Evolutionary conservation across 2,888 invertebrate genomes (phyloP), one percentile per base, ranked within the genome.

Genomic region (Synanthedon tipuliformis): DNA sequence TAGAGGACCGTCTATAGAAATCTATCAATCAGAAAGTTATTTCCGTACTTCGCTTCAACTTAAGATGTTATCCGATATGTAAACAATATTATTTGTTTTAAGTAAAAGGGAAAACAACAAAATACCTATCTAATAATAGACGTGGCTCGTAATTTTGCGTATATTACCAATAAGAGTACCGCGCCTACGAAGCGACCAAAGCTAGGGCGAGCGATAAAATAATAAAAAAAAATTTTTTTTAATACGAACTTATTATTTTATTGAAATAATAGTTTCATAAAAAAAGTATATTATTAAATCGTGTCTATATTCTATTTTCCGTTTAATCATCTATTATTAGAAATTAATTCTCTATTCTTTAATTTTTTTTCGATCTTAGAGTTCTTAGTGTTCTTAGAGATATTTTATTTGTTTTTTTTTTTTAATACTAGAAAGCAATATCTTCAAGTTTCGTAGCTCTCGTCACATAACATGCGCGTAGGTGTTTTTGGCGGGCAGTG

Each of bases 401-500:
- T 23, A 23, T 23, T 23, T 23, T 23, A 34, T 34, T 8, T 34
- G 8, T 34, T 3, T 34, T 10, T 27, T 27, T 5, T 34, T 34
- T 34, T 10, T 34, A 34, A 34, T 34, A 34, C 34, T n/a, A n/a
- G 34, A 34, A 34, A 34, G 34, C 34, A 34, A 34, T 34, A 34
- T 34, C 45, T 75, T 68, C 65, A 77, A 80, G 70, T 81, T 82
- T 79, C 73, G 66, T 59, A 66, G 65, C 65, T 66, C 60, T 55
- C 59, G 66, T 71, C 68, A 69, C 70, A 66, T 80, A 82, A 80
- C 81, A 83, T 82, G 83, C 85, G 84, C 84, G 85, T 81, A 78
- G 85, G 80, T 82, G 77, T 79, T 84, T 83, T 86, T 85, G 87
- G 86, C 85, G 87, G 84, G 85, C 73, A 72, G 71, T 62, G 57